Base-by-base conservation (phyloP, 2,888 invertebrate species). In the Poecilus cupreus region DNA sequence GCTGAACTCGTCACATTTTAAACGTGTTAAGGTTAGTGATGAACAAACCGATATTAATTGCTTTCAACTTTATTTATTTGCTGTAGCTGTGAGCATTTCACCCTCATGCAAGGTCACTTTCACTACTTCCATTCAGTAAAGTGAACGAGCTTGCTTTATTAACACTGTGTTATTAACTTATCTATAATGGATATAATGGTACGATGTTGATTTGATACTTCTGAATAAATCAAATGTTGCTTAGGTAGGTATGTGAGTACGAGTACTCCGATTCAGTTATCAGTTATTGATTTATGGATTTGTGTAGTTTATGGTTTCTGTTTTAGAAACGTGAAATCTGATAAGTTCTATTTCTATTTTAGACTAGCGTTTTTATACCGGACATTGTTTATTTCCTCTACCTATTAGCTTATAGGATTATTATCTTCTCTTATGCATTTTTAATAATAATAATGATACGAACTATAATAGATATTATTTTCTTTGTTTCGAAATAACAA, bases 81-180 rank as follows among this genome's bases (percentile, higher is more conserved):
- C 5, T 57, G 24, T 57, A n/a, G n/a, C 4, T 57, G 57, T 24
- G 26, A n/a, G 10, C 1, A 10, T 51, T 51, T 51, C 51, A 16
- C 51, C 18, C 51, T 51, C 20, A 22, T 20, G 51, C 20, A 26
- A 26, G 51, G 20, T 24, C 26, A 24, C 22, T 57, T 57, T 57
- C 24, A 24, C 24, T 57, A n/a, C 26, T 57, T n/a, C 13, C 22
- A 22, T 57, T 57, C 57, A 22, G 57, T 24, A 22, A 26, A 57
- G 57, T 11, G 20, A 51, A 51, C 22, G 26, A 26, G 57, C 51
- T 16, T 20, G 18, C 57, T 57, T 8, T 39, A 57, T 57, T 57
- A 24, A 57, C 22, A 18, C 20, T 18, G 51, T 51, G 57, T 57
- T 57, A 57, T 57, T 57, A 57, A 57, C 24, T 57, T 57, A 24